Evolutionary conservation across 2,888 invertebrate genomes (phyloP).

Genomic region (Ennomos fuscantarius): DNA sequence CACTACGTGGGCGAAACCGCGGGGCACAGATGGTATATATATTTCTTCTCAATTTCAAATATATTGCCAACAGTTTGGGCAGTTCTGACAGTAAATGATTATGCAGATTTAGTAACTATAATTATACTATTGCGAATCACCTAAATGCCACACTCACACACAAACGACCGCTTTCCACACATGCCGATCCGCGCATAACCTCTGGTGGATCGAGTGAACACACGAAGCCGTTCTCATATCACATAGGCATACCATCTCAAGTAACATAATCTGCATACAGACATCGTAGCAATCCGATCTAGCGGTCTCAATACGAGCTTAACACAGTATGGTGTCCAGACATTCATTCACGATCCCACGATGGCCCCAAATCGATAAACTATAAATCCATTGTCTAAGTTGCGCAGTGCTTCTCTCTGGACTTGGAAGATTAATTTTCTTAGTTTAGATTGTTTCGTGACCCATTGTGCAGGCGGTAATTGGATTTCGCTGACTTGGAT

Average conservation of each 20-base stretch:
- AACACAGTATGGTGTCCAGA: slow-evolving; percentile 44
- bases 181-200: background rate
- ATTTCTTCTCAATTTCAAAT: no score
- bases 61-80: no score
- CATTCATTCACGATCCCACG: slow-evolving; percentile 61
- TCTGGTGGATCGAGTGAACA: slow-evolving; percentile 7
- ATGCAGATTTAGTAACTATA: slow-evolving; percentile 5
- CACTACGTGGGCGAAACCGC: no score
- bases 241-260: slow-evolving; percentile 24
- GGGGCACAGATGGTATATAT: no score
- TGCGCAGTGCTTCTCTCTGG: slow-evolving; percentile 79
- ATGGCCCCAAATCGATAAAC: slow-evolving; percentile 82
- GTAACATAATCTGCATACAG: slow-evolving; percentile 30
- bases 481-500: slow-evolving; percentile 82
- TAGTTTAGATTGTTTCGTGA: slow-evolving; percentile 85
- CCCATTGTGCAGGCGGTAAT: slow-evolving; percentile 84
- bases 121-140: slow-evolving; percentile 1
- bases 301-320: slow-evolving; percentile 34
- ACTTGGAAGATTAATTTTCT: slow-evolving; percentile 85
- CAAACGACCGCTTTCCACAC: background rate
- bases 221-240: slow-evolving; percentile 8
- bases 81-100: background rate
- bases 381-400: slow-evolving; percentile 85
- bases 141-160: background rate
- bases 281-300: slow-evolving; percentile 24